A percentile compares a stretch with the other conserved stretches of the same genome.
Conservation (phyloP, 2,888 invertebrate species). For the Drosophila incognita region DNA sequence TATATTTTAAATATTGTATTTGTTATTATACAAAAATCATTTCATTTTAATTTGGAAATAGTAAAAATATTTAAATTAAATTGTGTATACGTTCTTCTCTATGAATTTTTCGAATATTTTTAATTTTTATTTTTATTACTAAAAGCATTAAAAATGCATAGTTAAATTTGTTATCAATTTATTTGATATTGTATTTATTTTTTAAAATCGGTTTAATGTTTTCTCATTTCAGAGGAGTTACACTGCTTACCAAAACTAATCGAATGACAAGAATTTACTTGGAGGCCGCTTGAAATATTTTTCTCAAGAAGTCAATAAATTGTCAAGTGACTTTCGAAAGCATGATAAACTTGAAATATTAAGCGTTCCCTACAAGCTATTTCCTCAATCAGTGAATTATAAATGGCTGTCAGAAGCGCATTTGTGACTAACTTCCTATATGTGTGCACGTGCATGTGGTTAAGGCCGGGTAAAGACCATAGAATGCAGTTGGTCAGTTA, state of each 20-base stretch:
- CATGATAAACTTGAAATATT: slow-evolving; percentile 23
- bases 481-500: slow-evolving; percentile 27
- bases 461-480: slow-evolving; percentile 9
- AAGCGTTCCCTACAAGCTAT: slow-evolving; percentile 19
- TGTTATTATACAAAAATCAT: not conserved
- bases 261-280: not conserved
- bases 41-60: not conserved
- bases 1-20: not conserved
- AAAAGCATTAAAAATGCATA: not conserved
- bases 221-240: not conserved
- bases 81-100: not conserved
- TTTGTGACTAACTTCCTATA: slow-evolving; percentile 14
- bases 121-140: not conserved
- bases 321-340: slow-evolving; percentile 21
- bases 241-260: not conserved
- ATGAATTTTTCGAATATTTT: not conserved
- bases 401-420: slow-evolving; percentile 39
- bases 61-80: not conserved
- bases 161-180: not conserved
- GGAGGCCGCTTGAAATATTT: not conserved
- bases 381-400: slow-evolving; percentile 46
- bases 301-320: slow-evolving; percentile 1
- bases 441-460: slow-evolving; percentile 8
- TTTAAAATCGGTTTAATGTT: not conserved
- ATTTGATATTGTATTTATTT: not conserved